phyloP scores from a whole-genome alignment of 2,797 vertebrate genomes.

The Allobates femoralis region DNA sequence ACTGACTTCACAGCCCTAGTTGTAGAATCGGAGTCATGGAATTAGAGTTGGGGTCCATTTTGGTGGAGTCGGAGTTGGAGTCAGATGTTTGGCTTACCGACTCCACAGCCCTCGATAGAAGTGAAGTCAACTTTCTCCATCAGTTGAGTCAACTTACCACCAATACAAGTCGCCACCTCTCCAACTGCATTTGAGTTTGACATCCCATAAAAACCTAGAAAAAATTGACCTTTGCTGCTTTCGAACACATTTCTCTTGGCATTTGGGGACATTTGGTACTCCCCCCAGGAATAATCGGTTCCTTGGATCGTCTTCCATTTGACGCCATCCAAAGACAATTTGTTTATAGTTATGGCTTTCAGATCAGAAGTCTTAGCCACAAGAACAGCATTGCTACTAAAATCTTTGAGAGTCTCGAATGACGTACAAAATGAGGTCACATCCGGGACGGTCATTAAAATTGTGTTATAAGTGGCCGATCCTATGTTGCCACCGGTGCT shows the following conservation, averaged over 20 bases:
- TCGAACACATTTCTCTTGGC: slow-evolving; percentile 17
- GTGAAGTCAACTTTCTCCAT: not conserved
- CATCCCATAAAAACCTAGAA: slow-evolving; percentile 20
- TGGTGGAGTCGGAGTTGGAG: too few species aligned
- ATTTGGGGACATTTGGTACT: not conserved
- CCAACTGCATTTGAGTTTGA: slow-evolving; percentile 10
- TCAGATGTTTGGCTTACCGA: too few species aligned
- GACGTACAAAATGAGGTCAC: slow-evolving; percentile 69
- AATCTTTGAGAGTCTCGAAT: slow-evolving; percentile 68
- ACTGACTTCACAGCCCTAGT: too few species aligned
- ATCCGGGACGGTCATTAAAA: slow-evolving; percentile 71
- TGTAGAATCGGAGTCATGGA: too few species aligned
- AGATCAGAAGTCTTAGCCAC: slow-evolving; percentile 68
- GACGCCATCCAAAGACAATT: slow-evolving; percentile 26
- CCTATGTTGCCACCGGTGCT: slow-evolving; percentile 44
- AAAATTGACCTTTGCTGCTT: slow-evolving; percentile 4
- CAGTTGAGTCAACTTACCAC: slow-evolving; percentile 32
- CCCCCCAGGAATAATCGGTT: slow-evolving; percentile 74
- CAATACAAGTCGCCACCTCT: slow-evolving; percentile 27
- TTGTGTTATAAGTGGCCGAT: slow-evolving; percentile 65
- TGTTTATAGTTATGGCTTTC: slow-evolving; percentile 67
- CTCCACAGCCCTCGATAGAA: too few species aligned
- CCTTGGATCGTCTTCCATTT: slow-evolving; percentile 69
- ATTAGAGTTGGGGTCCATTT: too few species aligned
- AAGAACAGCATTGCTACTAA: slow-evolving; percentile 72